phyloP scores from a whole-genome alignment of 2,797 vertebrate species.

The Arrhamphus sclerolepis region DNA sequence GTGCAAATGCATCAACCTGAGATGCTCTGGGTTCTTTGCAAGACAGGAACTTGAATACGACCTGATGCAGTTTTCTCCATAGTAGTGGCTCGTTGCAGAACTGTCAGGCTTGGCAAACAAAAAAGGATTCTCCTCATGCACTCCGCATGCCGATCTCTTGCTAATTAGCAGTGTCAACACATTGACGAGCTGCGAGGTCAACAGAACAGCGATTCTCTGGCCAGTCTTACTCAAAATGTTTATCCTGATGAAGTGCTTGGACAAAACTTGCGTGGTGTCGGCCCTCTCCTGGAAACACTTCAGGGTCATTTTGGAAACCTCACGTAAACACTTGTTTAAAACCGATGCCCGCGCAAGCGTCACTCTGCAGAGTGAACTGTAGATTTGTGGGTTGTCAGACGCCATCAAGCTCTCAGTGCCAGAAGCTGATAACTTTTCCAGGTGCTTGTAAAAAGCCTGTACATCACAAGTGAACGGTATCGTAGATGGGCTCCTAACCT shows the following conservation, averaged over 20 bases:
- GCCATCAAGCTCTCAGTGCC: slow-evolving; percentile 27
- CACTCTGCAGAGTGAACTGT: slow-evolving; percentile 46
- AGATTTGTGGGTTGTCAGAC: slow-evolving; percentile 29
- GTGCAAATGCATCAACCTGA: slow-evolving; percentile 24
- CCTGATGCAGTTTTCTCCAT: slow-evolving; percentile 25
- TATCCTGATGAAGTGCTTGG: slow-evolving; percentile 59
- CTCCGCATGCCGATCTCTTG: slow-evolving; percentile 41
- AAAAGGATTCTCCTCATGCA: slow-evolving; percentile 51
- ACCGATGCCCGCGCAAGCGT: slow-evolving; percentile 55
- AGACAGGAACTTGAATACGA: slow-evolving; percentile 36
- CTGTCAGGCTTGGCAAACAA: slow-evolving; percentile 60
- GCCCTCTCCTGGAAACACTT: slow-evolving; percentile 55
- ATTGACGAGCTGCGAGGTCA: slow-evolving; percentile 51
- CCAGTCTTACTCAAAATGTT: slow-evolving; percentile 18
- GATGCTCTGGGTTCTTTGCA: slow-evolving; percentile 47
- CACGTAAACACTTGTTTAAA: slow-evolving; percentile 42
- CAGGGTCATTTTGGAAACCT: slow-evolving; percentile 60
- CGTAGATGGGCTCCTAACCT: slow-evolving; percentile 28
- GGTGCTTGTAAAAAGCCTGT: slow-evolving; percentile 42
- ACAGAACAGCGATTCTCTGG: slow-evolving; percentile 34
- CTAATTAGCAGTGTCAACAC: slow-evolving; percentile 40
- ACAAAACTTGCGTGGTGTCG: slow-evolving; percentile 31
- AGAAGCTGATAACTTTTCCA: slow-evolving; percentile 40
- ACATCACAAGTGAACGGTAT: slow-evolving; percentile 57
- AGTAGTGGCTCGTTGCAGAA: slow-evolving; percentile 17